A percentile compares a stretch with the other conserved stretches of the same genome.
Conservation (phyloP, 2,888 invertebrate genomes). For the Aradus depressus region DNA sequence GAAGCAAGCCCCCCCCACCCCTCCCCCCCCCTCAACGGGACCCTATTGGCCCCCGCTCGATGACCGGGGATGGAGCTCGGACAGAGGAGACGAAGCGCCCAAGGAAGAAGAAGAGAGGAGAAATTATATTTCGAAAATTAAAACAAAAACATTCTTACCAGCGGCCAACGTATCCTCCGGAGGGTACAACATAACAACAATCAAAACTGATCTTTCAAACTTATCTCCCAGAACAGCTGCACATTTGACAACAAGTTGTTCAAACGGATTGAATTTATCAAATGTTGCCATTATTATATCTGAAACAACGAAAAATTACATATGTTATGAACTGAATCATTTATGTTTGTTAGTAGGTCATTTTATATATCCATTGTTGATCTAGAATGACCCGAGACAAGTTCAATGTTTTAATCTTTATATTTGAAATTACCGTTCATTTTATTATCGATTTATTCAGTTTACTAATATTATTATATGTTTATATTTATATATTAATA, state of each 20-base stretch:
- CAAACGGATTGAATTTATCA: conserved; percentile 43
- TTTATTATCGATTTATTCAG: too few species aligned
- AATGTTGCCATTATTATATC: conserved; percentile 34
- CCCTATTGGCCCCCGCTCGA: background rate
- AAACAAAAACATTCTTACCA: conserved; percentile 7
- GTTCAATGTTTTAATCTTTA: too few species aligned
- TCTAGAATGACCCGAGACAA: too few species aligned
- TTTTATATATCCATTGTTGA: too few species aligned
- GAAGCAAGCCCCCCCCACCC: background rate
- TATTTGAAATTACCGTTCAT: too few species aligned
- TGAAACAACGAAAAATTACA: conserved; percentile 11
- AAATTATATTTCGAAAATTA: background rate
- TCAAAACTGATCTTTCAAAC: conserved; percentile 43
- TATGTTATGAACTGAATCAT: too few species aligned
- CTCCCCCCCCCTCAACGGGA: background rate
- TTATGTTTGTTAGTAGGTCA: too few species aligned
- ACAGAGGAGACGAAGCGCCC: too few species aligned
- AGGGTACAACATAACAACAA: conserved; percentile 45
- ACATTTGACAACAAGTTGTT: conserved; percentile 49
- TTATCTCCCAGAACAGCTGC: conserved; percentile 47
- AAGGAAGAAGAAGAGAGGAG: background rate
- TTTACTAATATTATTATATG: too few species aligned
- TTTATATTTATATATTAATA: too few species aligned
- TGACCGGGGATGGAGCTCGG: background rate
- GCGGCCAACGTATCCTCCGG: conserved; percentile 32